These are phyloP conservation scores for Drosophila baimaii DNA, from an alignment of 1,140 invertebrate species.

Conservation along the genomic window DNA sequence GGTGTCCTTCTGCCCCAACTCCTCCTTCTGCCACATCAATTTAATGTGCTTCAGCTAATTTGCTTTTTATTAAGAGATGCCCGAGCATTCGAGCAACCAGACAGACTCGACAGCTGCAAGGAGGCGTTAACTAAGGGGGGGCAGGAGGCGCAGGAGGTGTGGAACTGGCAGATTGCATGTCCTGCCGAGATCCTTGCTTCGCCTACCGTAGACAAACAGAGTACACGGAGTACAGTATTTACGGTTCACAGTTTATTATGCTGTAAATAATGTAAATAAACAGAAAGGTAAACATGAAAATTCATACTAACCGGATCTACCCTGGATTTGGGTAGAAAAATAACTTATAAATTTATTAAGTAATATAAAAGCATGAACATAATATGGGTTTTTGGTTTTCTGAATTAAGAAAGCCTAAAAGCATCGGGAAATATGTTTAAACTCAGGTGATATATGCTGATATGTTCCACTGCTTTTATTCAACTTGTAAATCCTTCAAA, in stretches of 20 bases:
- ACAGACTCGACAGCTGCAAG: constrained; percentile 14
- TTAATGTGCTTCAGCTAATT: constrained; percentile 78
- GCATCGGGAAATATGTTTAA: background rate
- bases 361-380: no score
- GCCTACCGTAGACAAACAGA: constrained; percentile 42
- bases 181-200: constrained; percentile 29
- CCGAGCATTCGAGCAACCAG: constrained; percentile 24
- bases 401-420: no score
- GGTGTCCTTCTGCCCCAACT: constrained; percentile 23
- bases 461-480: no score
- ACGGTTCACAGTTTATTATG: constrained; percentile 63
- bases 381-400: background rate
- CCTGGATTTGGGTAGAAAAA: background rate
- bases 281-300: background rate
- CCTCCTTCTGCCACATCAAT: constrained; percentile 53
- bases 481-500: no score
- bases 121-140: constrained; percentile 27
- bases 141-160: background rate
- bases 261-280: constrained; percentile 69
- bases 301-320: background rate
- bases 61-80: constrained; percentile 74
- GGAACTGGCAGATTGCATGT: constrained; percentile 32
- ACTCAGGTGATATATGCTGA: no score
- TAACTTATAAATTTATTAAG: no score
- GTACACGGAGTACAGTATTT: constrained; percentile 47